phyloP scores from a whole-genome alignment of 2,113 vertebrate genomes.

The Sapayoa aenigma region DNA sequence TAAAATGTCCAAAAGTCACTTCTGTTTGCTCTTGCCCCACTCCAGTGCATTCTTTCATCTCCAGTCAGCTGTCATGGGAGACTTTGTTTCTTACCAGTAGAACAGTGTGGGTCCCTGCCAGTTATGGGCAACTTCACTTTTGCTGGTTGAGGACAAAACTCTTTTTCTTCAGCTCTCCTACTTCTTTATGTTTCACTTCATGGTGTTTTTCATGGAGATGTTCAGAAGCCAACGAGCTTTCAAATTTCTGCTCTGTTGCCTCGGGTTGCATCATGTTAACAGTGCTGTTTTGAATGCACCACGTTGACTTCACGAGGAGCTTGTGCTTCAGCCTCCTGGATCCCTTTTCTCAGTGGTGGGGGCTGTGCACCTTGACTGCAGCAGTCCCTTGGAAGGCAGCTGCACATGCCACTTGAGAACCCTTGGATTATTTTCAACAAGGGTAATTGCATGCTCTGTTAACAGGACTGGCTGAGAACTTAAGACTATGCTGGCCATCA shows the following conservation, averaged over 20 bases:
- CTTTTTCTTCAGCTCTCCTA: constrained; percentile 1
- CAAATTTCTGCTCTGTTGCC: not conserved
- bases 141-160: not conserved
- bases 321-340: not conserved
- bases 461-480: constrained; percentile 13
- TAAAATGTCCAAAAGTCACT: not conserved
- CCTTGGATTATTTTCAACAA: not conserved
- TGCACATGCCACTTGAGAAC: not conserved
- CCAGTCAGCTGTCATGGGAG: not conserved
- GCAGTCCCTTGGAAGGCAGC: not conserved
- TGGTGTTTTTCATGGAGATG: not conserved
- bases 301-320: not conserved
- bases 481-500: constrained; percentile 9
- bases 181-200: not conserved
- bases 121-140: not conserved
- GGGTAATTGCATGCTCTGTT: not conserved
- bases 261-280: not conserved
- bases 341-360: not conserved
- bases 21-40: not conserved
- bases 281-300: not conserved
- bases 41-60: not conserved
- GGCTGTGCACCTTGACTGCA: not conserved
- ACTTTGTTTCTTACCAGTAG: not conserved
- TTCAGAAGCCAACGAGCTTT: not conserved
- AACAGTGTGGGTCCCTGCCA: not conserved